A percentile compares a stretch with the other conserved stretches of the same genome.
These are phyloP conservation scores for Limenitis camilla DNA, from an alignment of 2,888 invertebrate species.

Conservation along the genomic window DNA sequence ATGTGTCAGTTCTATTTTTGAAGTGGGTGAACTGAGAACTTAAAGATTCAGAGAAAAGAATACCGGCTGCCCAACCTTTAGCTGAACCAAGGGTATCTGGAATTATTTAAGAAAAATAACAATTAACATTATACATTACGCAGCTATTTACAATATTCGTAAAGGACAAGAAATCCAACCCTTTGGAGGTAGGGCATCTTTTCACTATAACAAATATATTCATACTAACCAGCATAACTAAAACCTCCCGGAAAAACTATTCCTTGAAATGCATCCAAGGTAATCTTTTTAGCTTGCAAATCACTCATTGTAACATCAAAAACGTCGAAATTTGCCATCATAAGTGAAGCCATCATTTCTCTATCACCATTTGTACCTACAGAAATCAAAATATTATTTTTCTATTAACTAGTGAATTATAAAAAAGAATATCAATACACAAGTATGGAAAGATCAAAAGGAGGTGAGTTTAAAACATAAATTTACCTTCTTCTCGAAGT, in stretches of 20 bases:
- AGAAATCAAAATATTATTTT: constrained; percentile 3
- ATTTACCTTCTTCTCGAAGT: constrained; percentile 90
- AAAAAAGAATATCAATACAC: too few relatives aligned
- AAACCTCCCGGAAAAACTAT: constrained; percentile 98
- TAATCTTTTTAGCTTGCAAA: constrained; percentile 80
- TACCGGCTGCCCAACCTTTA: constrained; percentile 97
- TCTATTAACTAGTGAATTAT: too few relatives aligned
- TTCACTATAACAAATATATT: too few relatives aligned
- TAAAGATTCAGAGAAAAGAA: constrained; percentile 85
- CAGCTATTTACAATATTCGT: too few relatives aligned
- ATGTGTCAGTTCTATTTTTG: constrained; percentile 84
- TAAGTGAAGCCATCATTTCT: constrained; percentile 95
- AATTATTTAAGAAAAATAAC: constrained; percentile 17
- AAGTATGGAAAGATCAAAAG: too few relatives aligned
- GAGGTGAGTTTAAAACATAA: background rate
- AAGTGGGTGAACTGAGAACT: constrained; percentile 86
- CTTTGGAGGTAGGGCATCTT: too few relatives aligned
- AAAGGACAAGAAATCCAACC: too few relatives aligned
- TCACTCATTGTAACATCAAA: constrained; percentile 97
- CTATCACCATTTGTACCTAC: constrained; percentile 92
- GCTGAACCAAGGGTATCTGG: constrained; percentile 95
- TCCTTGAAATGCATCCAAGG: constrained; percentile 88
- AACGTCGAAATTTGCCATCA: constrained; percentile 91
- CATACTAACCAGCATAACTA: constrained; percentile 90
- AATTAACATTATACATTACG: too few relatives aligned